Percentiles rank a stretch among this genome's conserved stretches.
These are phyloP conservation scores for Xenops minutus DNA, from an alignment of 2,797 vertebrate genomes.

Conservation along the genomic window DNA sequence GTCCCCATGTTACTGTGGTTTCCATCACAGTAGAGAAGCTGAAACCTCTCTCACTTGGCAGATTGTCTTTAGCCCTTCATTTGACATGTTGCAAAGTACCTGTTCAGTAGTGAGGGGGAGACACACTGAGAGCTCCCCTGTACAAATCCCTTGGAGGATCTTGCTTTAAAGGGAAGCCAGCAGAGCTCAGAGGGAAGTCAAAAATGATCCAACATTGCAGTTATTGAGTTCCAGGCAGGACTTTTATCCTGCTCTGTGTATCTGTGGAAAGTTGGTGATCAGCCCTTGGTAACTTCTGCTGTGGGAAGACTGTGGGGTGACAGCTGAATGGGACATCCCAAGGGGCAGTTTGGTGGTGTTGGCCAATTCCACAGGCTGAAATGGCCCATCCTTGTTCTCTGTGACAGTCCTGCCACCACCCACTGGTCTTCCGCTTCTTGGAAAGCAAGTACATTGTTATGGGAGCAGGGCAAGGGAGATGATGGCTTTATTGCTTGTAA, in stretches of 20 bases:
- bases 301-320: neutral
- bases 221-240: neutral
- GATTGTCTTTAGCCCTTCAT: neutral
- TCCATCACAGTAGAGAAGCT: neutral
- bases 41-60: neutral
- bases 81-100: neutral
- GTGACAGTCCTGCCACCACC: neutral
- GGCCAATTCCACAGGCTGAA: neutral
- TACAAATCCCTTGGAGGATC: neutral
- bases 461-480: neutral
- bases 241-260: neutral
- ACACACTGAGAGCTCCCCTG: neutral
- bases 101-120: neutral
- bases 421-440: constrained; percentile 11
- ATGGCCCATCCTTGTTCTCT: neutral
- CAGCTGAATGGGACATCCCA: neutral
- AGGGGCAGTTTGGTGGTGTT: neutral
- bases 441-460: neutral
- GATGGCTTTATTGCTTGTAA: neutral
- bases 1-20: neutral
- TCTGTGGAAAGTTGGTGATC: neutral
- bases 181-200: neutral
- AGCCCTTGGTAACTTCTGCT: neutral
- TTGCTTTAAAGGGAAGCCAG: neutral
- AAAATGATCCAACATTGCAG: neutral